These are phyloP conservation scores for Nerophis ophidion DNA, from an alignment of 2,113 vertebrate genomes.

Conservation along the genomic window DNA sequence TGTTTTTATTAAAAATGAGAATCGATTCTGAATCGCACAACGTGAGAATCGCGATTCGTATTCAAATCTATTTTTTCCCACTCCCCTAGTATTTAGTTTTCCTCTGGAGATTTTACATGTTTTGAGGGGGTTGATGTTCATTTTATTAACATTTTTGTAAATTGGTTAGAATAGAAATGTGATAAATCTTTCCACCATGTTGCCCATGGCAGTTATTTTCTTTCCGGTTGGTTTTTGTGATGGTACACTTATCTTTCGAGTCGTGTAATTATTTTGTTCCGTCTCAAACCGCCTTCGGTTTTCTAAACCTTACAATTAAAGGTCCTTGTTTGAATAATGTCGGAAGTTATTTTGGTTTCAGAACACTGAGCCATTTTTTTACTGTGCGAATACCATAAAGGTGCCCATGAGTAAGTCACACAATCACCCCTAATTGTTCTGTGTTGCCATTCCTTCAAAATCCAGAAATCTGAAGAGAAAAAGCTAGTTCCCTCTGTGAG, in stretches of 20 bases:
- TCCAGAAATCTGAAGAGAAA: too few relatives aligned
- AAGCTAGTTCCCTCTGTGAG: background rate
- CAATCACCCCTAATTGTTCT: too few relatives aligned
- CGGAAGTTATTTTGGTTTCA: constrained; percentile 32
- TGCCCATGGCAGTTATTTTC: constrained; percentile 30
- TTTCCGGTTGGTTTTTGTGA: constrained; percentile 48
- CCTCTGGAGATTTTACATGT: constrained; percentile 25
- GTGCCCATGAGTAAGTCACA: too few relatives aligned
- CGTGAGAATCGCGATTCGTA: too few relatives aligned
- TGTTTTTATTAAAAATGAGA: too few relatives aligned
- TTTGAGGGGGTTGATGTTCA: constrained; percentile 10
- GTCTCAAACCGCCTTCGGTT: constrained; percentile 44
- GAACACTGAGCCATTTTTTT: constrained; percentile 19
- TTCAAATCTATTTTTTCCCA: too few relatives aligned
- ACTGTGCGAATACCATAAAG: too few relatives aligned
- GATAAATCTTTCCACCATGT: constrained; percentile 29
- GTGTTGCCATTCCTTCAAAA: too few relatives aligned
- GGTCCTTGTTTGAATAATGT: constrained; percentile 52
- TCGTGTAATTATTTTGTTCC: constrained; percentile 60
- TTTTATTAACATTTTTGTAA: constrained; percentile 41
- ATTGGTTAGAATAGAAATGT: constrained; percentile 37
- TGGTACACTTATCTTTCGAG: constrained; percentile 36
- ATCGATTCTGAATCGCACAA: too few relatives aligned
- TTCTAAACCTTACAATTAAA: constrained; percentile 50
- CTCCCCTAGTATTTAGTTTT: too few relatives aligned